phyloP scores from a whole-genome alignment of 2,113 vertebrate species.

The Cryptotis parvus region DNA sequence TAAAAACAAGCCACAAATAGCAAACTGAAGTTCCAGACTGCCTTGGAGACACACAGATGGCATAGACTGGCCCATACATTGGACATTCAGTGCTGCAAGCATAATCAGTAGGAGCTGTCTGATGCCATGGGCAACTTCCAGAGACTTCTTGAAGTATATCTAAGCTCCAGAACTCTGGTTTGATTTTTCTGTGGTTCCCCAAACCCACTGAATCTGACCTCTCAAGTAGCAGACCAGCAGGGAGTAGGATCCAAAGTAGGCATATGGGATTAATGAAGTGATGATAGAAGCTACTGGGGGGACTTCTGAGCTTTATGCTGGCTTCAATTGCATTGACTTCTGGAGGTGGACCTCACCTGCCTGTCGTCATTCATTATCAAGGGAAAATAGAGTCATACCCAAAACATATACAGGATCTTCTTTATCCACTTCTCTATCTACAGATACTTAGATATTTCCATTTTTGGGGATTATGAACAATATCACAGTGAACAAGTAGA shows the following conservation, averaged over 20 bases:
- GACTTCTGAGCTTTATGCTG: neutral
- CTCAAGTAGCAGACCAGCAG: neutral
- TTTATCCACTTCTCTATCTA: neutral
- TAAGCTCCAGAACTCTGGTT: neutral
- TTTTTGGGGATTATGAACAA: neutral
- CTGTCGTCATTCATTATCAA: neutral
- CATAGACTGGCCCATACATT: neutral
- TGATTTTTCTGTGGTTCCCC: too few relatives aligned
- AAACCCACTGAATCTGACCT: fast-evolving
- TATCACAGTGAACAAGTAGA: neutral
- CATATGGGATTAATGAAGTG: neutral
- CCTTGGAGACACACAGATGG: neutral
- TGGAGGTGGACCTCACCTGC: neutral
- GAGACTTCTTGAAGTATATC: neutral
- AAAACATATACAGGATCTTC: neutral
- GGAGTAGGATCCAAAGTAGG: neutral
- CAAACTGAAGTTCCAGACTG: neutral
- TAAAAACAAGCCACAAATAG: neutral
- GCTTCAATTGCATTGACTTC: neutral
- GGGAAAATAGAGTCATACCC: neutral
- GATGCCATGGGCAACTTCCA: too few relatives aligned
- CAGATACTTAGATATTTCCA: neutral
- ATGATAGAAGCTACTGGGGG: neutral
- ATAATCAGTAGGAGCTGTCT: fast-evolving
- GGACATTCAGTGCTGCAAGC: too few relatives aligned